Evolutionary conservation across 2,797 vertebrate genomes (phyloP).

Genomic region (Phalloptychus januarius): DNA sequence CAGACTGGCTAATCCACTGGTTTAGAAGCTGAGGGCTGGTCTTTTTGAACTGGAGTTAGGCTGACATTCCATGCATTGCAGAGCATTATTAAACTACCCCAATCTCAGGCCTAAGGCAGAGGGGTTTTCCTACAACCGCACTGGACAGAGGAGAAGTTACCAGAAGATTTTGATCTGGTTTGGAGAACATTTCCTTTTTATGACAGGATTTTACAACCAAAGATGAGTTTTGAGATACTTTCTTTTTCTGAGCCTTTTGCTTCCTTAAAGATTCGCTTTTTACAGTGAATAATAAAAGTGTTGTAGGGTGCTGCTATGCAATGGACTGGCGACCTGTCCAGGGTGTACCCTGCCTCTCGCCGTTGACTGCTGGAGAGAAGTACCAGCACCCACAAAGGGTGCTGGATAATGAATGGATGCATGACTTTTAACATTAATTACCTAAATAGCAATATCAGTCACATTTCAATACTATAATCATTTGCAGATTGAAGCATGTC

Average conservation of each 20-base stretch:
- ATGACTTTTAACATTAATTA: no score
- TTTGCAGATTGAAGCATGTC: neutral
- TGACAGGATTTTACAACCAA: neutral
- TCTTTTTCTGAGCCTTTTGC: neutral
- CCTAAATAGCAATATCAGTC: neutral
- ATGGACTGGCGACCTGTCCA: no score
- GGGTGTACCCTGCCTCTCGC: no score
- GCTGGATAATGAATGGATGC: no score
- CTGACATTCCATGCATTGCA: constrained; percentile 78
- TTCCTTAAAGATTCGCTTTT: neutral
- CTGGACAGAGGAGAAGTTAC: constrained; percentile 25
- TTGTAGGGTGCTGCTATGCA: neutral
- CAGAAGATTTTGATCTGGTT: constrained; percentile 11
- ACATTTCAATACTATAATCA: neutral
- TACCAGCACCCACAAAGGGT: no score
- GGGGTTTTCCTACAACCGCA: constrained; percentile 45
- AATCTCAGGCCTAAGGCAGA: constrained; percentile 49
- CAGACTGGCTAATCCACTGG: constrained; percentile 50
- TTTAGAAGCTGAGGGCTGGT: constrained; percentile 55
- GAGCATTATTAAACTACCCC: constrained; percentile 77
- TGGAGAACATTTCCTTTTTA: neutral
- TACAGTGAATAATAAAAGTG: neutral
- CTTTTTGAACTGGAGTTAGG: constrained; percentile 70
- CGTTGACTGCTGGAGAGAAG: no score
- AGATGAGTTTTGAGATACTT: neutral